These are phyloP conservation scores for Aradus depressus DNA, from an alignment of 2,888 invertebrate species.

Conservation along the genomic window DNA sequence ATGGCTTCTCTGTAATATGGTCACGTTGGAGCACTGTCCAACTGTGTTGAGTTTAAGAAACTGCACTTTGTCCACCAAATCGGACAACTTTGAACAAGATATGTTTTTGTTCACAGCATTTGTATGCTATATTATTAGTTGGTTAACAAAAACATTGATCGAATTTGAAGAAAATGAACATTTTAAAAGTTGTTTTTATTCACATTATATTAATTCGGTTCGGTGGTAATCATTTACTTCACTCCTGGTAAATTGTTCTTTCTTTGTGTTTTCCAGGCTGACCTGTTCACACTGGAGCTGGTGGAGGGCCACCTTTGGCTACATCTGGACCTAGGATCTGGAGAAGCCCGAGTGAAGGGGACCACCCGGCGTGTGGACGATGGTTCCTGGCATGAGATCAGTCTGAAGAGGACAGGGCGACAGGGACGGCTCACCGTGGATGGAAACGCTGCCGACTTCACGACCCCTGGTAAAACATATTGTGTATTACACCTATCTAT, in stretches of 20 bases:
- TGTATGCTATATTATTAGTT: no score
- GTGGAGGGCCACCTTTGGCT: slow-evolving; percentile 88
- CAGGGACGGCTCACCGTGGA: slow-evolving; percentile 84
- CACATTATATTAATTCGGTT: no score
- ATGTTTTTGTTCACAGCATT: no score
- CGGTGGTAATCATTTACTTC: background rate
- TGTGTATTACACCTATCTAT: no score
- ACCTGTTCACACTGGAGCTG: slow-evolving; percentile 88
- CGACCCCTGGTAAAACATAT: slow-evolving; percentile 71
- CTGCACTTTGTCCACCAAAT: no score
- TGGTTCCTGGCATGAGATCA: slow-evolving; percentile 84
- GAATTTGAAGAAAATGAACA: background rate
- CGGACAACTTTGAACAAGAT: no score
- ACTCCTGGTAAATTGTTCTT: no score
- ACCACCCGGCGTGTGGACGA: slow-evolving; percentile 77
- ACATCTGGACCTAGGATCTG: slow-evolving; percentile 84
- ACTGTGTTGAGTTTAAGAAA: no score
- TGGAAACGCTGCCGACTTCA: slow-evolving; percentile 76
- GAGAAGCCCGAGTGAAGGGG: slow-evolving; percentile 73
- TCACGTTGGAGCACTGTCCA: no score
- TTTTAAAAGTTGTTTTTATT: background rate
- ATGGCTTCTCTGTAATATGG: no score
- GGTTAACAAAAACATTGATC: no score
- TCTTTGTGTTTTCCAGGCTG: slow-evolving; percentile 58
- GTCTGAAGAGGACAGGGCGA: slow-evolving; percentile 67